A percentile compares a stretch with the other conserved stretches of the same genome.
phyloP scores from a whole-genome alignment of 2,888 invertebrate species.

The Hypolimnas misippus region DNA sequence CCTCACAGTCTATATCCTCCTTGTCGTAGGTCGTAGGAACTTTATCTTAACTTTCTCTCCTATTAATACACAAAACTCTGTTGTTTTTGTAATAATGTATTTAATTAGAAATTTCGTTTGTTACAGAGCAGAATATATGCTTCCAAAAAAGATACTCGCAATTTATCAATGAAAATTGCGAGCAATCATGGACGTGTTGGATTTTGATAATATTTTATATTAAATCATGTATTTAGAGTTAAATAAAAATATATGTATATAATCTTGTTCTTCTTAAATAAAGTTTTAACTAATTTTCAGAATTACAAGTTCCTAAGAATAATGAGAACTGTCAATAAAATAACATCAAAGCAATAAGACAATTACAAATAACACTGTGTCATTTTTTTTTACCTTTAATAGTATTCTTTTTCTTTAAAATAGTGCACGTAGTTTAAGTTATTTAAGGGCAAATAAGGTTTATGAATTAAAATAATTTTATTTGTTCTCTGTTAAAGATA shows the following conservation, averaged over 20 bases:
- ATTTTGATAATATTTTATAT: conserved; percentile 48
- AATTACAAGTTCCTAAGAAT: background rate
- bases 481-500: background rate
- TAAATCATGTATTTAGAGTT: background rate
- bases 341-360: background rate
- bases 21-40: no score
- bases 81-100: background rate
- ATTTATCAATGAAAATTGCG: conserved; percentile 56
- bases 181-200: conserved; percentile 61
- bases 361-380: background rate
- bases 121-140: conserved; percentile 29
- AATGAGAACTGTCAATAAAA: background rate
- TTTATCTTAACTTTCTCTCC: no score
- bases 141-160: conserved; percentile 14
- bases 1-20: no score
- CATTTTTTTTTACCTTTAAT: background rate
- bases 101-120: background rate
- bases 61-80: background rate
- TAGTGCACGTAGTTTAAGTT: background rate
- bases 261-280: background rate
- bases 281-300: background rate
- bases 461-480: conserved; percentile 2
- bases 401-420: background rate
- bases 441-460: background rate
- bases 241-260: background rate